Percentiles rank a stretch among this genome's conserved stretches.
phyloP scores from a whole-genome alignment of 2,113 vertebrate genomes.

The Coracopsis vasa region DNA sequence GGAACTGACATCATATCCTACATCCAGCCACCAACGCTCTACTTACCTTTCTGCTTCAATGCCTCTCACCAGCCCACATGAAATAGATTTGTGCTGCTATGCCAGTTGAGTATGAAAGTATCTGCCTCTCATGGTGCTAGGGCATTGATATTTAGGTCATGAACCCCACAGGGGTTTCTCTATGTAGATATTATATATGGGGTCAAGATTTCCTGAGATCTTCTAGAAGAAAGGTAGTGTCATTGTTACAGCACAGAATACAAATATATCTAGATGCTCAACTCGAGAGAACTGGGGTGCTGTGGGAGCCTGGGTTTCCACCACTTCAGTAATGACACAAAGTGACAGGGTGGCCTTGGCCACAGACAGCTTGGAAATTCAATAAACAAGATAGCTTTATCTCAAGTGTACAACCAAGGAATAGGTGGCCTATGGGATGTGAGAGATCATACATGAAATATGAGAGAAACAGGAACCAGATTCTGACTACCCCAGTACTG shows the following conservation, averaged over 20 bases:
- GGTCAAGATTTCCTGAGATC: neutral
- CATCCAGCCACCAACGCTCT: neutral
- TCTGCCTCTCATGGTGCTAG: neutral
- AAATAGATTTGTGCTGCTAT: neutral
- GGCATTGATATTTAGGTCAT: neutral
- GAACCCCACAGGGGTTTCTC: neutral
- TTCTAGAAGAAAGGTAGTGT: neutral
- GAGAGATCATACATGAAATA: neutral
- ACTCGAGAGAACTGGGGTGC: neutral
- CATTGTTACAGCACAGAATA: neutral
- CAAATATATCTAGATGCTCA: neutral
- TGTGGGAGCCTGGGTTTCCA: neutral
- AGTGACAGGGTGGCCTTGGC: neutral
- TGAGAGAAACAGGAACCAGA: neutral
- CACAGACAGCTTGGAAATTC: neutral
- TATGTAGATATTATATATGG: neutral
- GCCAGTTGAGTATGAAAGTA: neutral
- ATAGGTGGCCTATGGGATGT: neutral
- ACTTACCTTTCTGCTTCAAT: neutral
- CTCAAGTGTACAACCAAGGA: neutral
- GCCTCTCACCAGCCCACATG: neutral
- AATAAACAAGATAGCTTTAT: neutral
- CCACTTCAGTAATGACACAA: accelerated
- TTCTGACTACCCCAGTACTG: neutral
- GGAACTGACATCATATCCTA: neutral